Evolutionary conservation across 2,113 vertebrate genomes (phyloP), one percentile per base, ranked within the genome.

Genomic region (Falcunculus frontatus): DNA sequence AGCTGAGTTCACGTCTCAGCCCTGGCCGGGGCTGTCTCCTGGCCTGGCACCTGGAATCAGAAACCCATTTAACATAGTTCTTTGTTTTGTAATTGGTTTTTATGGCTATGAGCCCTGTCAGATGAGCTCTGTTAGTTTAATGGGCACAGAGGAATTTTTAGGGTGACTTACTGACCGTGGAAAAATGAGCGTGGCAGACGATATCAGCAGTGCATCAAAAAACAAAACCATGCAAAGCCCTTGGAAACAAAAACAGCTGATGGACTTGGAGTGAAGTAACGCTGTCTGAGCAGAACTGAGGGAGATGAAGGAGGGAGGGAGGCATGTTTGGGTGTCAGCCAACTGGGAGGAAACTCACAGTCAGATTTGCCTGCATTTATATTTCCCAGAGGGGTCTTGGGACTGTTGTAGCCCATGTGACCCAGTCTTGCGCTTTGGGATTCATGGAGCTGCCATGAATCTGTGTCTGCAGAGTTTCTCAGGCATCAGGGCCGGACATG

Each of bases 221-320:
- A 86, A 42, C 79, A 88, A 91, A 96, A 75, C 76, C 88, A 53
- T 2, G 65, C 56, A 84, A 72, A 84, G 76, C 73, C 80, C 91
- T 92, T 84, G 44, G 83, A 96, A 96, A 92, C 35, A 64, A 92
- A 96, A 96, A 30, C 96, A 95, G 68, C 60, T 95, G 95, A 94
- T 95, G 84, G 79, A 37, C 76, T 90, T 78, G 88, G 83, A 96
- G 96, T 5, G 6, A 89, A 95, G 68, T 39, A 2, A 82, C 57
- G 12, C 84, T 53, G 93, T 72, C 77, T 93, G 93, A 91, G 62
- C 67, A 81, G 53, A 80, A 79, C 22, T 0, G 0, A 85, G 52
- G 69, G 52, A 95, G 46, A 13, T n/a, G 23, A 46, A 7, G 26
- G 63, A 94, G 64, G 20, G 37, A 86, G 70, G 25, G 41, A 84